These are phyloP conservation scores for Zenarchopterus dispar DNA, from an alignment of 2,797 vertebrate species.

Conservation along the genomic window DNA sequence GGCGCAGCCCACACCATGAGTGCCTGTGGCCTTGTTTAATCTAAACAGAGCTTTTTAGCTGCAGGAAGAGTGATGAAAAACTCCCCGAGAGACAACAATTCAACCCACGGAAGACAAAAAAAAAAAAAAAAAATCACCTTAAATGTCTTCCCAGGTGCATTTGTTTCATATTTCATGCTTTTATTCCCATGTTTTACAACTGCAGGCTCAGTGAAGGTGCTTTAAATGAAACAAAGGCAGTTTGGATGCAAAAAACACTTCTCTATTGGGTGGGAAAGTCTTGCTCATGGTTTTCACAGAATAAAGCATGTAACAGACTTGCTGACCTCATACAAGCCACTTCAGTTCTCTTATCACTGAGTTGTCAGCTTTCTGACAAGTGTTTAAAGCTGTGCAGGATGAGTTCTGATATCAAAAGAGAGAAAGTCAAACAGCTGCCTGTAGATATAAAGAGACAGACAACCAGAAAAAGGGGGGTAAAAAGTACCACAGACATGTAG, in stretches of 20 bases:
- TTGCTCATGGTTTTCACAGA: not conserved
- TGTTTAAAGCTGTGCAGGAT: not conserved
- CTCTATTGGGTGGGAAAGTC: not conserved
- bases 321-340: not conserved
- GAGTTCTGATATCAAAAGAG: slow-evolving; percentile 7
- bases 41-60: slow-evolving; percentile 59
- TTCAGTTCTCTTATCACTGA: not conserved
- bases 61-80: slow-evolving; percentile 38
- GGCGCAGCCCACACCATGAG: slow-evolving; percentile 34
- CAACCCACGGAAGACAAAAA: slow-evolving; percentile 23
- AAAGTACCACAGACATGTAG: slow-evolving; percentile 22
- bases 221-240: slow-evolving; percentile 16
- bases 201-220: slow-evolving; percentile 9
- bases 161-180: slow-evolving; percentile 26
- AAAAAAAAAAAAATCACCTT: slow-evolving; percentile 33
- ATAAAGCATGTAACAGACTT: not conserved
- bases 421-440: slow-evolving; percentile 26
- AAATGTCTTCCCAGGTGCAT: slow-evolving; percentile 24
- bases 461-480: not conserved
- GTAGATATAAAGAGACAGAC: not conserved
- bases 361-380: not conserved
- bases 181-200: slow-evolving; percentile 14
- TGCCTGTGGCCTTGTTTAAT: slow-evolving; percentile 51
- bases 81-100: slow-evolving; percentile 29
- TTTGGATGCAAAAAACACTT: not conserved